Evolutionary conservation across 2,888 invertebrate genomes (phyloP), one percentile per base, ranked within the genome.

Genomic region (Drosophila atroscutellata): DNA sequence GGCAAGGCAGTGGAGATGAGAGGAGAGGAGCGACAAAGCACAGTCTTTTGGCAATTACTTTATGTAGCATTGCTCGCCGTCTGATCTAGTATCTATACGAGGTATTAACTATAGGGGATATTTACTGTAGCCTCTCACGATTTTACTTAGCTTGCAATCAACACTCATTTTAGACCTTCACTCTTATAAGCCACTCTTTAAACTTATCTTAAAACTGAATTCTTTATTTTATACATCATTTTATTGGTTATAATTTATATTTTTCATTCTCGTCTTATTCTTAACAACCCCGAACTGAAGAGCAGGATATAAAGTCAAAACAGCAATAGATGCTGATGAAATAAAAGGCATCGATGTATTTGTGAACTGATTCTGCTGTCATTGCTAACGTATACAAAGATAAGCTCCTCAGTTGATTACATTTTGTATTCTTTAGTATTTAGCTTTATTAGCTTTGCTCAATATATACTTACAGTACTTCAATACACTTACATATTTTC

Each of bases 31-130:
- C 9, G 15, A 36, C 7, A 6, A 26, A 26, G 28, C 1, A 28
- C 24, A 55, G 71, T 72, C 67, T 68, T 47, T 71, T 52, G 68
- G 80, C 86, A 87, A 85, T 89, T 89, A 81, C 85, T 84, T 84
- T 71, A 67, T 39, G 67, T 57, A 71, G 72, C 70, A 89, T 84
- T 84, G 89, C 83, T 75, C 58, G 62, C 54, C 34, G 34, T 32
- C 37, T 59, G 75, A 76, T 79, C 50, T 52, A 70, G 59, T 62
- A 59, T 62, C 37, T 37, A 15, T 3, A 3, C 26, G 37, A 11
- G 45, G 30, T 55, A 60, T 47, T 37, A 7, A 39, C 32, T 26
- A 13, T 37, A 45, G 15, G 24, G 24, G 1, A 45, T 42, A 13
- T 20, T 42, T 42, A 24, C 5, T 34, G 9, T 54, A 54, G 37